Base-by-base conservation (phyloP, 2,113 vertebrate genomes). In the Platichthys stellatus region DNA sequence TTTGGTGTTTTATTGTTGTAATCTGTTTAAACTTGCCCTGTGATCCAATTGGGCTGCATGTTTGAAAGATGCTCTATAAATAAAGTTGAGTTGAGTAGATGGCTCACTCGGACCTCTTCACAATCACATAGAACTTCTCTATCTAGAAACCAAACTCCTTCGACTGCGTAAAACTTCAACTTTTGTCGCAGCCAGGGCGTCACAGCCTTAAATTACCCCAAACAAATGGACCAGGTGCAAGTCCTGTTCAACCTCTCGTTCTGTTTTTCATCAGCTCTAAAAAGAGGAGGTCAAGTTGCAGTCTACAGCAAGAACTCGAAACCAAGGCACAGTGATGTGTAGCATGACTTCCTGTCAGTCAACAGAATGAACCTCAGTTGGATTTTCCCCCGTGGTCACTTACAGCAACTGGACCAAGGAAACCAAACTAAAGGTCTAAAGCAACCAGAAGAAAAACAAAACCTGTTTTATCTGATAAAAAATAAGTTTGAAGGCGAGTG, bases 281-380 rank as follows among this genome's bases (percentile, higher is more conserved):
- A 60, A 12, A 65, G 10, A 38, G 6, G 0, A 70, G 43, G 21
- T 57, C n/a, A 58, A 49, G 26, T 47, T 53, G 4, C 10, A 59
- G 7, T 24, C 11, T 75, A 1, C 4, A 63, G 7, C 31, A 18
- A 61, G 1, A 54, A 4, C 3, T 31, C 43, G 59, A 59, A 64
- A 21, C 26, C 5, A 69, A 56, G 45, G 11, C 2, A 1, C 21
- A 21, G 12, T 21, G 24, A 56, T 49, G 35, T 21, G 18, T 45
- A 56, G 24, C 35, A 45, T 31, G 11, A 54, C 53, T 24, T 74
- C 65, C 59, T 59, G 59, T 64, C 64, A 69, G 18, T 80, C 71
- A 68, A 24, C 31, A 63, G 2, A 64, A 60, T 53, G 1, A 47
- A 58, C 15, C 21, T 60, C 59, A 57, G 8, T 51, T 12, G 1